These are phyloP conservation scores for Archivesica marissinica DNA, from an alignment of 1,140 invertebrate species.

Conservation along the genomic window DNA sequence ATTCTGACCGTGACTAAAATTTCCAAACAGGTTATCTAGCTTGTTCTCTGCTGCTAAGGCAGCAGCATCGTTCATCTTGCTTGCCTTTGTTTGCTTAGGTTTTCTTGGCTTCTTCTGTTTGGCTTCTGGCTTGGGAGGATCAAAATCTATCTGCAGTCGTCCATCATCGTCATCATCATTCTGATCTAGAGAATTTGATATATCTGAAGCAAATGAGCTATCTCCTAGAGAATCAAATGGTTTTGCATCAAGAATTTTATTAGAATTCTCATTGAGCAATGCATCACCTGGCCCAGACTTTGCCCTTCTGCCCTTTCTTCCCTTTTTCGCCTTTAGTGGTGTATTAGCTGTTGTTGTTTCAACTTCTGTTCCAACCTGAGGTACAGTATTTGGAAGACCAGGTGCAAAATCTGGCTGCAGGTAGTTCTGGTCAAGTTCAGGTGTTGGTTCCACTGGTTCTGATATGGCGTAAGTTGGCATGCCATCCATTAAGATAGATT, in stretches of 20 bases:
- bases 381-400: constrained; percentile 38
- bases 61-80: constrained; percentile 53
- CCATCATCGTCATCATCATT: constrained; percentile 65
- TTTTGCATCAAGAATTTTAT: constrained; percentile 25
- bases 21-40: constrained; percentile 57
- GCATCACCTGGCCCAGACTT: constrained; percentile 50
- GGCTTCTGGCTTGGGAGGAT: constrained; percentile 58
- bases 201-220: constrained; percentile 32
- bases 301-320: constrained; percentile 36
- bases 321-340: constrained; percentile 41
- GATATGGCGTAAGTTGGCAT: constrained; percentile 41
- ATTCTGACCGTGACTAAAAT: constrained; percentile 36
- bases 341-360: constrained; percentile 46
- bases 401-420: constrained; percentile 53
- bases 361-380: constrained; percentile 46
- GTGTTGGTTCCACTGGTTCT: constrained; percentile 54
- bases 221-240: constrained; percentile 41
- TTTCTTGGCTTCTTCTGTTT: constrained; percentile 58
- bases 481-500: constrained; percentile 68
- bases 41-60: constrained; percentile 56
- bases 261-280: constrained; percentile 36
- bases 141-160: constrained; percentile 65
- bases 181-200: constrained; percentile 37
- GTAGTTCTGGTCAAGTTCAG: constrained; percentile 51
- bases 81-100: constrained; percentile 46